Evolutionary conservation across 2,113 vertebrate species (phyloP), one percentile per base, ranked within the genome.

Genomic region (Carassius gibelio): DNA sequence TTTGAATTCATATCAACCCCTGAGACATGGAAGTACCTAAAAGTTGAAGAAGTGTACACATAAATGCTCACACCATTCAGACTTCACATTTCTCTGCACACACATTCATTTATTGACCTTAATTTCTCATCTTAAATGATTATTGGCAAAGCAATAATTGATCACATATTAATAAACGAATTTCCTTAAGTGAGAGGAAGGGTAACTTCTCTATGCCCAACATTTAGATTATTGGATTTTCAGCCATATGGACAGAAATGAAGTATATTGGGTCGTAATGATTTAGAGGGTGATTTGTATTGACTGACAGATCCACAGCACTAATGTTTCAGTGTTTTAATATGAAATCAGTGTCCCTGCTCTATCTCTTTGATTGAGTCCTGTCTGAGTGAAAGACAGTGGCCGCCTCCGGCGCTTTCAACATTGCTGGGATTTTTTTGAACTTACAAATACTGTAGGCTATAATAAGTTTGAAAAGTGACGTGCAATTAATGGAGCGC

Each of bases 121-220:
- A 93, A 94, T 96, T 96, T 96, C 94, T 92, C 94, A 48, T 87
- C 86, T 94, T 93, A 94, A 93, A 88, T 94, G 94, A 95, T 95
- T 95, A 94, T 95, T 96, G 95, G 93, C 92, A 93, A 93, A 91
- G 88, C 94, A 94, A 95, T 95, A 96, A 96, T 96, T 96, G 95
- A 96, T 96, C 95, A 96, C 93, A 95, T 95, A 96, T 96, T 94
- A 66, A 93, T 93, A 91, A 92, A 93, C 77, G 21, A 91, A 93
- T 93, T 91, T 93, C 93, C 91, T 93, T 95, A 91, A 75, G 72
- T 92, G 91, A 68, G 93, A 92, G 30, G 36, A 79, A 42, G 68
- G 68, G 81, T 21, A 11, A 19, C 50, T 38, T 72, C 80, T 82
- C 50, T 38, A 10, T 59, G 68, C 11, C 81, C 30, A 83, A 10